Evolutionary conservation across 2,888 invertebrate species (phyloP).

Genomic region (Biston stratarius): DNA sequence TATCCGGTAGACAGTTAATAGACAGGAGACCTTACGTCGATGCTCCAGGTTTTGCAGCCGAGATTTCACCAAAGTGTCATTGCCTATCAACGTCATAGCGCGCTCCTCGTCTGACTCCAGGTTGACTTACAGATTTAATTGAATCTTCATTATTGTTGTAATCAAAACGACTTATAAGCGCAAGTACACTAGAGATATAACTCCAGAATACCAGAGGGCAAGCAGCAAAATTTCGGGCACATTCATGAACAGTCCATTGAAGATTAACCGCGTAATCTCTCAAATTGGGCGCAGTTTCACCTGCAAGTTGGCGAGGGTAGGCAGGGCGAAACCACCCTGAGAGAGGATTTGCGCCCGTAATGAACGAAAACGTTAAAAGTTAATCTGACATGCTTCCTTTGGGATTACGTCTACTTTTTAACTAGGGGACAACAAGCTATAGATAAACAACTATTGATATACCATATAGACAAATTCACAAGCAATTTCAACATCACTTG

Average conservation of each 20-base stretch:
- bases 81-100: no score
- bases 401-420: constrained; percentile 35
- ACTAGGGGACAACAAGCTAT: neutral
- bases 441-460: neutral
- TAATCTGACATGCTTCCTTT: constrained; percentile 43
- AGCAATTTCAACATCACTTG: no score
- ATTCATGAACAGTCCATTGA: constrained; percentile 11
- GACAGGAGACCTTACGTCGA: no score
- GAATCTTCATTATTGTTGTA: no score
- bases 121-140: no score
- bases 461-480: neutral
- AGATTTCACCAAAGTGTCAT: no score
- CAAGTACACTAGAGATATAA: no score
- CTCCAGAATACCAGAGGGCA: neutral
- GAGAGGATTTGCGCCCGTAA: constrained; percentile 36
- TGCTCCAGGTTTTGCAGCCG: no score
- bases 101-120: no score
- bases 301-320: constrained; percentile 22
- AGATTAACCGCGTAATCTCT: constrained; percentile 31
- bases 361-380: constrained; percentile 46
- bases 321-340: constrained; percentile 20
- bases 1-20: no score
- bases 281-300: constrained; percentile 34
- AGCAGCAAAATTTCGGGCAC: constrained; percentile 2
- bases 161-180: no score